Conservation (phyloP, 1,140 invertebrate species). For the Papilio glaucus region DNA sequence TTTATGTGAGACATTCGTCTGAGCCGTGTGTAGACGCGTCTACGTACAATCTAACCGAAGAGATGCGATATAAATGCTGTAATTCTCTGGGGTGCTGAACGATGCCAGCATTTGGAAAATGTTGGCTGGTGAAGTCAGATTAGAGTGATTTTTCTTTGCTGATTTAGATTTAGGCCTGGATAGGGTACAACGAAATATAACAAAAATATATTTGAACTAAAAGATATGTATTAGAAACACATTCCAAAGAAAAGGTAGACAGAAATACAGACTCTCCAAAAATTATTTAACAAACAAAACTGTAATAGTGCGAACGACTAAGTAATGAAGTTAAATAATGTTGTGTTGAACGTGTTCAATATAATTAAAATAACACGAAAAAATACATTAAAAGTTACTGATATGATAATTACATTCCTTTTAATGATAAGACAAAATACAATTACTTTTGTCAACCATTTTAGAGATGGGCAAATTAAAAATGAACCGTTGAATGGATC, state of each 20-base stretch:
- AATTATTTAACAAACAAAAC: no score
- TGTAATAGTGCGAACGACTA: no score
- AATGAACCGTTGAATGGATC: not conserved
- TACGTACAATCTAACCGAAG: constrained; percentile 17
- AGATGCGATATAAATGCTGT: constrained; percentile 28
- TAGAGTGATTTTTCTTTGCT: not conserved
- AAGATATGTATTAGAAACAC: no score
- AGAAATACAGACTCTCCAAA: no score
- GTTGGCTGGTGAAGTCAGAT: constrained; percentile 16
- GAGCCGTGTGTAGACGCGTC: not conserved
- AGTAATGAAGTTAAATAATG: no score
- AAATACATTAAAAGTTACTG: not conserved
- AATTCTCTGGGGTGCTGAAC: constrained; percentile 11
- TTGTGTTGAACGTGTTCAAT: no score
- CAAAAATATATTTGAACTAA: no score
- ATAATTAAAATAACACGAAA: not conserved
- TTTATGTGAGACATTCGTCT: not conserved
- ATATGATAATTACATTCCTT: not conserved
- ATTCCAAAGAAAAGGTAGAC: no score
- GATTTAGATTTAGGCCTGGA: constrained; percentile 11
- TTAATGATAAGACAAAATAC: not conserved
- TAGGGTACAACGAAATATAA: not conserved
- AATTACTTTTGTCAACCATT: not conserved
- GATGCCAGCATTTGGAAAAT: constrained; percentile 13
- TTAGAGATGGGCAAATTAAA: not conserved